phyloP scores from a whole-genome alignment of 2,113 vertebrate genomes.

The Tricholaema leucomelas region DNA sequence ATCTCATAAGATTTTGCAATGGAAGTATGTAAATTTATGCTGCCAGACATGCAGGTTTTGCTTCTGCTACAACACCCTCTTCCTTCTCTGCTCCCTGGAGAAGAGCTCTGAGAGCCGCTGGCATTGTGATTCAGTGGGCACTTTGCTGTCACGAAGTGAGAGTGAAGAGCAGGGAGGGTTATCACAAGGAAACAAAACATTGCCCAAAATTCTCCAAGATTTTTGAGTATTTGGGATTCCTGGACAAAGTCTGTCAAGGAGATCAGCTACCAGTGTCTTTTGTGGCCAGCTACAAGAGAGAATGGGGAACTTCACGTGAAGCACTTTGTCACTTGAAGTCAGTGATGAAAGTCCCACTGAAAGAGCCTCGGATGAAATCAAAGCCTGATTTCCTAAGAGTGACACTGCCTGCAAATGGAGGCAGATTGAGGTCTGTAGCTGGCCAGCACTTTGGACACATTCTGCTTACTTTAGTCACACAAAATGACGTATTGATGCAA shows the following conservation, averaged over 20 bases:
- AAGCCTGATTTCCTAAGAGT: conserved; percentile 30
- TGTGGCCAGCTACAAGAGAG: not conserved
- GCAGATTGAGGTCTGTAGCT: not conserved
- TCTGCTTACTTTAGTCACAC: conserved; percentile 61
- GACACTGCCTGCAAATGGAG: conserved; percentile 11
- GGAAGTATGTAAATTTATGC: not conserved
- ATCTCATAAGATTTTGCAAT: not conserved
- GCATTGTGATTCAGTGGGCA: rapidly evolving
- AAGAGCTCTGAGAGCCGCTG: not conserved
- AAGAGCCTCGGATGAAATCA: not conserved
- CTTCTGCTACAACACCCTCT: not conserved
- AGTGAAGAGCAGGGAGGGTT: not conserved
- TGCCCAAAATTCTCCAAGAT: not conserved
- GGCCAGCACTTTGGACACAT: not conserved
- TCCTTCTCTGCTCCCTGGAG: not conserved
- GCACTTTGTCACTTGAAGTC: not conserved
- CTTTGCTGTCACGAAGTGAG: not conserved
- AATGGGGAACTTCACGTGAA: not conserved
- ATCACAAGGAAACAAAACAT: rapidly evolving
- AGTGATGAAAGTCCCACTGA: not conserved
- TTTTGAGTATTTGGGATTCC: not conserved
- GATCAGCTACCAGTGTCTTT: not conserved
- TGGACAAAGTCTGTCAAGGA: not conserved
- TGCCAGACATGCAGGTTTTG: not conserved
- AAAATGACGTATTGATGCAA: conserved; percentile 62